Conservation (phyloP, 1,140 invertebrate species). For the Megalonaias nervosa region DNA sequence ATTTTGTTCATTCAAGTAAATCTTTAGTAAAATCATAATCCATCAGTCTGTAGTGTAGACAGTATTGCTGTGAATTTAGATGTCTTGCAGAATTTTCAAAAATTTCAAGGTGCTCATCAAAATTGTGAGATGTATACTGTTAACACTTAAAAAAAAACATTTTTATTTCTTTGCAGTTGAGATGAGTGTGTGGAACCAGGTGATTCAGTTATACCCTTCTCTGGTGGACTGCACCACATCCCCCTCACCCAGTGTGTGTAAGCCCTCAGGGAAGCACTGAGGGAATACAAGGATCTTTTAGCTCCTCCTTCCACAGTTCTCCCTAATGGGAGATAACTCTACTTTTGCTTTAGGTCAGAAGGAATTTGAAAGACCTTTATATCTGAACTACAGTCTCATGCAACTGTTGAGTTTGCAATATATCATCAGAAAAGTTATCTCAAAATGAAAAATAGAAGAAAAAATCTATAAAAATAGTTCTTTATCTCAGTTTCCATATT, state of each 20-base stretch:
- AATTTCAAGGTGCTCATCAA: too few species aligned
- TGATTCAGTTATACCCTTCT: conserved; percentile 92
- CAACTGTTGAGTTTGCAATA: too few species aligned
- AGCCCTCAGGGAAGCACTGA: conserved; percentile 88
- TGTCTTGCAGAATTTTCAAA: not conserved
- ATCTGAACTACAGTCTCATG: too few species aligned
- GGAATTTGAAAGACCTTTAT: not conserved
- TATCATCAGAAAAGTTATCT: too few species aligned
- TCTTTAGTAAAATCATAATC: not conserved
- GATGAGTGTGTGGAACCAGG: conserved; percentile 90
- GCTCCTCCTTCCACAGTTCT: conserved; percentile 72
- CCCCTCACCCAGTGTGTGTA: conserved; percentile 79
- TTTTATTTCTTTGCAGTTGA: conserved; percentile 78
- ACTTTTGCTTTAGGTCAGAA: not conserved
- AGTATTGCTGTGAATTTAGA: not conserved
- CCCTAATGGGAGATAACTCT: conserved; percentile 44
- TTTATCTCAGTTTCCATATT: too few species aligned
- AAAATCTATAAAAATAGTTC: too few species aligned
- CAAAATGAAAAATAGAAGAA: too few species aligned
- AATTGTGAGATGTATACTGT: not conserved
- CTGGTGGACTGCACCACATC: conserved; percentile 89
- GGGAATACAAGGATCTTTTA: conserved; percentile 90
- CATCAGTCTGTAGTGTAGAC: not conserved
- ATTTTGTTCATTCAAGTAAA: not conserved
- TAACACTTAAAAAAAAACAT: not conserved